phyloP scores from a whole-genome alignment of 2,797 vertebrate genomes.

The Tangara arthus region DNA sequence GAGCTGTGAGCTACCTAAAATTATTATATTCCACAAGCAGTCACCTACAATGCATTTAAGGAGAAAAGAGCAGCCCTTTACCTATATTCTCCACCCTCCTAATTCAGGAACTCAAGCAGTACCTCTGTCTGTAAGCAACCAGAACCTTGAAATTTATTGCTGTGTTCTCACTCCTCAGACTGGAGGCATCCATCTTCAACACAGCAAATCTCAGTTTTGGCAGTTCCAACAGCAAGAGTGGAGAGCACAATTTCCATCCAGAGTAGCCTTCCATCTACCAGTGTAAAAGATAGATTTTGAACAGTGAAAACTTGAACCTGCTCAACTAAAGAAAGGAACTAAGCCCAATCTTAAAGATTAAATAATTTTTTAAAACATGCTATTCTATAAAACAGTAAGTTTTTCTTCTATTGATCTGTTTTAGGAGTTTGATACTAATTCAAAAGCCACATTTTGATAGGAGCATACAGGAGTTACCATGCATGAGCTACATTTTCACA shows the following conservation, averaged over 20 bases:
- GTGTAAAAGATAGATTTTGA: neutral
- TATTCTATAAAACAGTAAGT: neutral
- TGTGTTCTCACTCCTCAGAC: neutral
- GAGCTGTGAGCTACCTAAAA: neutral
- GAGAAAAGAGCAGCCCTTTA: neutral
- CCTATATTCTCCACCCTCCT: neutral
- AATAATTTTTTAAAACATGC: neutral
- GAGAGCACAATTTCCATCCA: neutral
- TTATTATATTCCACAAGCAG: neutral
- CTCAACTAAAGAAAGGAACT: neutral
- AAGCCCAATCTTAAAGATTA: neutral
- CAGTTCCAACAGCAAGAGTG: neutral
- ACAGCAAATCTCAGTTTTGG: neutral
- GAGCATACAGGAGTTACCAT: neutral
- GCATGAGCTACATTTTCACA: neutral
- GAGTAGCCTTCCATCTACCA: neutral
- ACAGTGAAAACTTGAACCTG: neutral
- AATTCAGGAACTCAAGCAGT: neutral
- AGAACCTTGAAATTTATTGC: neutral
- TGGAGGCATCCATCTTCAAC: neutral
- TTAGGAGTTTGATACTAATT: neutral
- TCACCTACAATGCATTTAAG: neutral
- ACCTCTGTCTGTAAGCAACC: neutral
- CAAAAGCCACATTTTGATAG: neutral
- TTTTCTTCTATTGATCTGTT: neutral